phyloP scores from a whole-genome alignment of 2,797 vertebrate genomes.

The Oryzias sinensis region DNA sequence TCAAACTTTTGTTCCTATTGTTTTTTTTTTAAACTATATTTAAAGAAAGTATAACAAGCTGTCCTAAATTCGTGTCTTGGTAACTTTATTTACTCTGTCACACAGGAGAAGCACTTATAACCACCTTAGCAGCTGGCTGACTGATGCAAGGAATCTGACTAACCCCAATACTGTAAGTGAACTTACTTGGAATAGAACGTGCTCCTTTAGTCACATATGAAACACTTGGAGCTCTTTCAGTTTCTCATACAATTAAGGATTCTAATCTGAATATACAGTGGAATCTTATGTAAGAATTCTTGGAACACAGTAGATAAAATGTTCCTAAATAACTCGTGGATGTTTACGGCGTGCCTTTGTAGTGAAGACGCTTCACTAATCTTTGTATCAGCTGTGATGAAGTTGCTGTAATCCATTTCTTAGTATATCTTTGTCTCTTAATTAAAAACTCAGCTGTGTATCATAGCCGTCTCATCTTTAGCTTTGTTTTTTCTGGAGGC shows the following conservation, averaged over 20 bases:
- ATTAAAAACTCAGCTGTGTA: neutral
- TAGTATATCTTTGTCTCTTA: conserved; percentile 3
- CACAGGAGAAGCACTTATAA: conserved; percentile 99
- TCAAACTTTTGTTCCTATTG: neutral
- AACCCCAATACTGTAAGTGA: conserved; percentile 98
- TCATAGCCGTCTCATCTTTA: neutral
- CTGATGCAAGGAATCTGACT: conserved; percentile 98
- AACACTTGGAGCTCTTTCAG: too few species aligned
- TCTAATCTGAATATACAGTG: too few species aligned
- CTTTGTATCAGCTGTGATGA: conserved; percentile 8
- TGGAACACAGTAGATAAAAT: too few species aligned
- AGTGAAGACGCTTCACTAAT: too few species aligned
- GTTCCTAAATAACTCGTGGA: too few species aligned
- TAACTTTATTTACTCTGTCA: conserved; percentile 39
- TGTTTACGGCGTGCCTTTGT: too few species aligned
- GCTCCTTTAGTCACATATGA: too few species aligned
- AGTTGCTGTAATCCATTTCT: conserved; percentile 7
- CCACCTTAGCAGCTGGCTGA: conserved; percentile 99
- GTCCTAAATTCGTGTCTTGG: conserved; percentile 35
- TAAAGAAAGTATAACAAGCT: conserved; percentile 7
- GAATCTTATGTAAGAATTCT: too few species aligned
- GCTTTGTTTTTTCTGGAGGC: neutral
- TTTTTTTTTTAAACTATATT: conserved; percentile 3
- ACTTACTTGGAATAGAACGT: neutral
- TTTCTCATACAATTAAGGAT: too few species aligned